These are phyloP conservation scores for Trichogramma evanescens DNA, from an alignment of 2,888 invertebrate species.

Conservation along the genomic window DNA sequence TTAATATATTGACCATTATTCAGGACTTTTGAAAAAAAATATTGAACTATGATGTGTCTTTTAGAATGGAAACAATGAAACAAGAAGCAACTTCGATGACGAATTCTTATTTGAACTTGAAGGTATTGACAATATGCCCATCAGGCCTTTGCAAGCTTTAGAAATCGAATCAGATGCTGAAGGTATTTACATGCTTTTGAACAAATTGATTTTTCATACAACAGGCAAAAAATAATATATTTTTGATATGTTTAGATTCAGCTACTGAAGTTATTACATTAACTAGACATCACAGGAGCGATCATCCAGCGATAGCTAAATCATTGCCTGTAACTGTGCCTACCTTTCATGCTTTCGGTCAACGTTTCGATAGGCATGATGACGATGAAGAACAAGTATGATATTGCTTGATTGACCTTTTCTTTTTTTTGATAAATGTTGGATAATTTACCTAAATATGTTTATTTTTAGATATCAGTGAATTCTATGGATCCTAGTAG, in stretches of 20 bases:
- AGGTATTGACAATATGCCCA: conserved; percentile 55
- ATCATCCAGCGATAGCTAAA: conserved; percentile 57
- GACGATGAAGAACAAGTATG: conserved; percentile 54
- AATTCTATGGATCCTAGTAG: conserved; percentile 55
- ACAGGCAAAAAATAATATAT: neutral
- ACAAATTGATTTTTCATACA: neutral
- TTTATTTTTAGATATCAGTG: conserved; percentile 31
- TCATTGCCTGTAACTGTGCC: conserved; percentile 77
- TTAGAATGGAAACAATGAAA: conserved; percentile 33
- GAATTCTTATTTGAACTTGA: conserved; percentile 76
- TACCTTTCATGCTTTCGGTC: conserved; percentile 48
- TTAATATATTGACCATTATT: neutral
- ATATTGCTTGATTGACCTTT: conserved; percentile 15
- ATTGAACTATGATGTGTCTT: conserved; percentile 12
- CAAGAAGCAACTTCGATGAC: conserved; percentile 50
- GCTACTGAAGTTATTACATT: conserved; percentile 58
- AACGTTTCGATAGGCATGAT: conserved; percentile 33
- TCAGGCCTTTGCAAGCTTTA: conserved; percentile 30
- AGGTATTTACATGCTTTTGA: conserved; percentile 49
- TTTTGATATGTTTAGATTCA: conserved; percentile 38
- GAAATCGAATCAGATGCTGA: conserved; percentile 69
- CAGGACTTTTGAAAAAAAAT: neutral
- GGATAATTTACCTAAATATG: neutral
- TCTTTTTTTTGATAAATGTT: conserved; percentile 18
- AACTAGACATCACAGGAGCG: conserved; percentile 46